Conservation (phyloP, 2,888 invertebrate species). For the Watsonalla cultraria region DNA sequence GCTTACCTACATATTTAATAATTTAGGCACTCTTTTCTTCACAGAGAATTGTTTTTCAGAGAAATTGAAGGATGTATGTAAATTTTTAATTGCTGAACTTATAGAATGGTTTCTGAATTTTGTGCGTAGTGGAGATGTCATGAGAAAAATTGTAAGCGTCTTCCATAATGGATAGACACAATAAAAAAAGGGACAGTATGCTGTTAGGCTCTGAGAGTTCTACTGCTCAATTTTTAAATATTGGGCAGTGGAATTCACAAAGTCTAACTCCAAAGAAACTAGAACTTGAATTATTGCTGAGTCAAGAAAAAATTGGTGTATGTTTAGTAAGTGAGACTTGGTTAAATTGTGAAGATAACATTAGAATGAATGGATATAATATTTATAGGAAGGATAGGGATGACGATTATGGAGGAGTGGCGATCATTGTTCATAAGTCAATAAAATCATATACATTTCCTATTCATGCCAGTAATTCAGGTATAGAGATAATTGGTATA, state of each 20-base stretch:
- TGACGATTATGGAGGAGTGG: constrained; percentile 10
- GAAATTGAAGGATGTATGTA: no score
- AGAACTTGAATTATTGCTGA: constrained; percentile 6
- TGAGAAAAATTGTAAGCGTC: background rate
- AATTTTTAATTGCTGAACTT: no score
- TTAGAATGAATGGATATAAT: background rate
- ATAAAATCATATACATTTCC: background rate
- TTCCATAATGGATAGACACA: background rate
- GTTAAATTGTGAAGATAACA: background rate
- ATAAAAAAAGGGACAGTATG: background rate
- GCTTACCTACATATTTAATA: no score
- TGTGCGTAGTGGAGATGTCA: no score
- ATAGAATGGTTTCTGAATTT: background rate
- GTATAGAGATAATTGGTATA: constrained; percentile 5
- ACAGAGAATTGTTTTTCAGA: no score
- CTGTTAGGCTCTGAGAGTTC: background rate
- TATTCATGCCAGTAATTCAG: background rate
- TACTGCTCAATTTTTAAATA: constrained; percentile 1
- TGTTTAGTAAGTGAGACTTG: constrained; percentile 11
- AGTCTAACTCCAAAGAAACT: constrained; percentile 10
- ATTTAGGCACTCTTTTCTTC: no score
- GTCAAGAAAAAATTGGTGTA: constrained; percentile 8
- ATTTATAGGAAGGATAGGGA: constrained; percentile 4
- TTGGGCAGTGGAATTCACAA: constrained; percentile 15
- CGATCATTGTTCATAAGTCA: constrained; percentile 5